Base-by-base conservation (phyloP, 23 tunicate genomes). In the Halocynthia roretzi region DNA sequence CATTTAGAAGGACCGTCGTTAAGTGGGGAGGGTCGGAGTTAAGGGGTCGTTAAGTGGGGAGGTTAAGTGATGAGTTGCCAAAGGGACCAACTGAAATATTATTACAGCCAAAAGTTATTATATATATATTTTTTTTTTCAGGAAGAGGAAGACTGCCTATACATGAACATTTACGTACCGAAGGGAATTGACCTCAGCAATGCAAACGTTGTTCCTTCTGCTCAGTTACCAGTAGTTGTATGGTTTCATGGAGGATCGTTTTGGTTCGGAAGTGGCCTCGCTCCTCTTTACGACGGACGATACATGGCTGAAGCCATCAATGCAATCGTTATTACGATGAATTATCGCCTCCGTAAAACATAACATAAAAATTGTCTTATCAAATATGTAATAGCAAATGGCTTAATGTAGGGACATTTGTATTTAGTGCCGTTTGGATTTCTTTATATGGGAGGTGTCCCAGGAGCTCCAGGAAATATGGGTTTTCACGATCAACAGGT, bases 171-270 rank as follows among this genome's bases (percentile, higher is more conserved):
- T 23, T 85, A 76, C 61, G 90, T 85, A 31, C 90, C 90, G 18
- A 85, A 80, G 48, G 61, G 51, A 31, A 80, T 85, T 67, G 84
- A 85, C 64, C 76, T 85, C 44, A 52, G 75, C 17, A 76, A 80
- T 61, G 56, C 80, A 6, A 44, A 19, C 6, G 54, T 7, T 61
- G 80, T 65, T 44, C 84, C 84, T n/a, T 73, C 73, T 55, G 80
- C 84, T 44, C 76, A 80, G 74, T 56, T 31, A 12, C 84, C 84
- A 2, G 84, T 85, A 0, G 60, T 85, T 51, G 76, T 85, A 50
- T 85, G 90, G 90, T 85, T 85, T 31, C 90, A 85, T 56, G 90
- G 90, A 10, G 90, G 90, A 10, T 83, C 90, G 5, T 85, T 85
- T 73, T 85, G 90, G 90, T 85, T 85, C 57, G 90, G 90, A 61